Evolutionary conservation across 2,888 invertebrate genomes (phyloP).

Genomic region (Agrotis ipsilon): DNA sequence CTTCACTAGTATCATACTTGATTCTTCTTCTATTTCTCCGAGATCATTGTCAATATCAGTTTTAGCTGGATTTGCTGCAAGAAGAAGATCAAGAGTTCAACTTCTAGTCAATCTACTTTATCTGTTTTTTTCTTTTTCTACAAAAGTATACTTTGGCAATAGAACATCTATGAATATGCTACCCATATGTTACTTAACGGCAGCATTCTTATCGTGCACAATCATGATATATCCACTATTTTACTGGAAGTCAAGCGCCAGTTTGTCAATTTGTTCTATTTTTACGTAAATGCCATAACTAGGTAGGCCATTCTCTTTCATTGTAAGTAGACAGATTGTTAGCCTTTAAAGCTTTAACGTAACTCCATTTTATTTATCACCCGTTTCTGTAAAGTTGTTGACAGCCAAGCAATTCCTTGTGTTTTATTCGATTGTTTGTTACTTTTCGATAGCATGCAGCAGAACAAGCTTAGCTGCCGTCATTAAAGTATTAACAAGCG

Average conservation of each 20-base stretch:
- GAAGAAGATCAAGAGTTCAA: not conserved
- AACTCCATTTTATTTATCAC: constrained; percentile 74
- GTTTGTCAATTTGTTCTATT: constrained; percentile 69
- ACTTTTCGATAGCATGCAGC: not conserved
- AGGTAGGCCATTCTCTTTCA: constrained; percentile 70
- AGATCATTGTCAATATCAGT: not conserved
- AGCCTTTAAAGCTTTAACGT: constrained; percentile 73
- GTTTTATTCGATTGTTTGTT: constrained; percentile 10
- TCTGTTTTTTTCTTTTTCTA: not conserved
- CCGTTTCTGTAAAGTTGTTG: constrained; percentile 48
- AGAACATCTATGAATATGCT: too few relatives aligned
- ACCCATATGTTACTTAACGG: not conserved
- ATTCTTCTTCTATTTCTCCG: not conserved
- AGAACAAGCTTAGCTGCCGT: not conserved
- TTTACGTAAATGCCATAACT: constrained; percentile 68
- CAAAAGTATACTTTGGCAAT: not conserved
- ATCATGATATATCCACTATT: constrained; percentile 14
- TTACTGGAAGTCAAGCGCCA: not conserved
- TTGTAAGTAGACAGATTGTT: constrained; percentile 79
- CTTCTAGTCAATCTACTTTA: too few relatives aligned
- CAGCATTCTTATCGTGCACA: constrained; percentile 5
- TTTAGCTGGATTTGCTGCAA: not conserved
- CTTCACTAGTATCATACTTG: too few relatives aligned
- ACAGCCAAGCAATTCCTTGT: constrained; percentile 10
- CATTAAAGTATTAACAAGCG: too few relatives aligned